Conservation (phyloP, 1,140 invertebrate genomes). For the Drosophila prosaltans region DNA sequence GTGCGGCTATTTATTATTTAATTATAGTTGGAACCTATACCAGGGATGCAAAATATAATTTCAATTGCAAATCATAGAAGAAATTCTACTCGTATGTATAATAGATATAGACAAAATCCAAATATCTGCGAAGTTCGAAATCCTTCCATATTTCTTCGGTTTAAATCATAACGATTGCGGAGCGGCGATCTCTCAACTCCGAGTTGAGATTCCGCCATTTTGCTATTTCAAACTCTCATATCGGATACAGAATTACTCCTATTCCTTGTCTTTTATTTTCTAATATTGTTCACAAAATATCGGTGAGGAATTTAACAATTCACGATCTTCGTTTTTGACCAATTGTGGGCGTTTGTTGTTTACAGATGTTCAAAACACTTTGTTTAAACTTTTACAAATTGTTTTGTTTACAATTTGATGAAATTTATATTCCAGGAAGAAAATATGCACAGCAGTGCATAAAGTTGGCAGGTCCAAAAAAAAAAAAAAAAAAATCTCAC, state of each 20-base stretch:
- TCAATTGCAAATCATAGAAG: not conserved
- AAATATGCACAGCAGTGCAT: not conserved
- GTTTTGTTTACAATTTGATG: conserved; percentile 45
- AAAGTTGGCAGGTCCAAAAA: conserved; percentile 29
- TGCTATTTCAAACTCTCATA: not conserved
- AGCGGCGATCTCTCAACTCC: too few species aligned
- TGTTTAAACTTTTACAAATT: conserved; percentile 49
- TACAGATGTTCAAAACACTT: not conserved
- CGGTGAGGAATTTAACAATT: not conserved
- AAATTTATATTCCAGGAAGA: conserved; percentile 46
- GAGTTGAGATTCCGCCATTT: not conserved
- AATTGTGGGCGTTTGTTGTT: not conserved
- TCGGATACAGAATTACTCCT: not conserved
- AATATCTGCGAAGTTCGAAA: too few species aligned
- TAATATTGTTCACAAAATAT: not conserved
- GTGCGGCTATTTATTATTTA: conserved; percentile 67
- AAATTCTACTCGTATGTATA: too few species aligned
- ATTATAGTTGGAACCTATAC: conserved; percentile 45
- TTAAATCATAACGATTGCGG: too few species aligned
- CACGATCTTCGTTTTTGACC: not conserved
- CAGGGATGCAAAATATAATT: conserved; percentile 14
- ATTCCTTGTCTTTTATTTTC: not conserved
- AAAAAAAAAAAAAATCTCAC: conserved; percentile 46
- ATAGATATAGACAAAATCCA: too few species aligned
- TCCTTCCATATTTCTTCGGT: too few species aligned